These are phyloP conservation scores for Drosophila testacea DNA, from an alignment of 2,888 invertebrate species.

Conservation along the genomic window DNA sequence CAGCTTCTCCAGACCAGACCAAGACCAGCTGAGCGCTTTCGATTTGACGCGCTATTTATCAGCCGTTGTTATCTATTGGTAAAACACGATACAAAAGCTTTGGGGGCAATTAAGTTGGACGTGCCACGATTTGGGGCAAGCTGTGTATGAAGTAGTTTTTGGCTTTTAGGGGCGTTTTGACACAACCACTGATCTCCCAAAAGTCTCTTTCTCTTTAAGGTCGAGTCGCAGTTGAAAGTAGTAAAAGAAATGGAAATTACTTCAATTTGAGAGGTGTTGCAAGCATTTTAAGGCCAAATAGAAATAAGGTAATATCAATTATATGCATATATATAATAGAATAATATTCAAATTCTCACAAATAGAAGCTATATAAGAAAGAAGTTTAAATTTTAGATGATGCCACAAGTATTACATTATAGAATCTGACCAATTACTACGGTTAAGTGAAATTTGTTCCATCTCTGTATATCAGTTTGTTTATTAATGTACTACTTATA, in stretches of 20 bases:
- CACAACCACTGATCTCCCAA: slow-evolving; percentile 37
- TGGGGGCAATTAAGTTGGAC: slow-evolving; percentile 70
- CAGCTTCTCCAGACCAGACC: no score
- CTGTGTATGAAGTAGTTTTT: slow-evolving; percentile 3
- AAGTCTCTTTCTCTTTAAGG: slow-evolving; percentile 29
- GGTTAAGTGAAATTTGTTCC: no score
- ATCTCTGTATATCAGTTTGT: no score
- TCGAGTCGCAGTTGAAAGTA: slow-evolving; percentile 1
- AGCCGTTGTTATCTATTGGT: slow-evolving; percentile 76
- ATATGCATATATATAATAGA: no score
- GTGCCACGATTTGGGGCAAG: slow-evolving; percentile 57
- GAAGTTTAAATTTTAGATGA: no score
- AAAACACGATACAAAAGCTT: slow-evolving; percentile 30
- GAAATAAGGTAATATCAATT: not conserved
- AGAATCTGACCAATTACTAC: no score
- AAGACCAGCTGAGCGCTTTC: slow-evolving; percentile 43
- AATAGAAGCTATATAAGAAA: no score
- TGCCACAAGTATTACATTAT: no score
- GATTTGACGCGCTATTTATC: slow-evolving; percentile 78
- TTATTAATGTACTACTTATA: no score
- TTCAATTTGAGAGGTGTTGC: slow-evolving; percentile 10
- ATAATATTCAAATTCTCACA: not conserved
- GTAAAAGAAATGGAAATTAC: slow-evolving; percentile 25
- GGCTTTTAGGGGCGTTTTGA: slow-evolving; percentile 45
- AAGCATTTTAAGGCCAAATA: not conserved